These are phyloP conservation scores for Melieria picta DNA, from an alignment of 2,888 invertebrate genomes.

Conservation along the genomic window DNA sequence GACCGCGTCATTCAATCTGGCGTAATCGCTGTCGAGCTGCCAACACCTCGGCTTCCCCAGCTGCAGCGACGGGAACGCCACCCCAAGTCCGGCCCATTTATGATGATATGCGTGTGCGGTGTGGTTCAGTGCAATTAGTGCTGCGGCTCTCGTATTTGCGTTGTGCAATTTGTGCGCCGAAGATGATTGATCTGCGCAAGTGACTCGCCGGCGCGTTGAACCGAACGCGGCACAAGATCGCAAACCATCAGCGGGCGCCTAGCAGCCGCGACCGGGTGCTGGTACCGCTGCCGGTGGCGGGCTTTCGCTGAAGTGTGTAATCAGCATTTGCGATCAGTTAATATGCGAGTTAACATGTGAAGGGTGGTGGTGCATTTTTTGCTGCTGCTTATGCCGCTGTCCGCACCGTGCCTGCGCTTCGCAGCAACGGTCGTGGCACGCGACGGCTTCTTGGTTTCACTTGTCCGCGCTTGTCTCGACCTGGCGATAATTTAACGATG, in stretches of 20 bases:
- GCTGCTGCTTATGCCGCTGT: neutral
- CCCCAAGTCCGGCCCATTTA: no score
- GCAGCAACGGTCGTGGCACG: conserved; percentile 23
- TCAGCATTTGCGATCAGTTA: conserved; percentile 49
- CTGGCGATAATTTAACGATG: conserved; percentile 32
- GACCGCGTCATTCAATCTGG: conserved; percentile 12
- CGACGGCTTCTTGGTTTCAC: conserved; percentile 18
- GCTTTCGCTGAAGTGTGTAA: conserved; percentile 47
- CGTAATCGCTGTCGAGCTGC: neutral
- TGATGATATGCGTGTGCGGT: conserved; percentile 4
- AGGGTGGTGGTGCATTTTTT: conserved; percentile 32
- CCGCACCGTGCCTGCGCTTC: neutral
- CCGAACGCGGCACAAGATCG: conserved; percentile 15
- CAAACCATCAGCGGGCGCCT: neutral
- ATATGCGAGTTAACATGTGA: conserved; percentile 38
- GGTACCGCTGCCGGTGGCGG: conserved; percentile 13
- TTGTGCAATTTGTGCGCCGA: conserved; percentile 7
- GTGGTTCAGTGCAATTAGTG: conserved; percentile 10
- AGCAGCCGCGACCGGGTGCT: conserved; percentile 1
- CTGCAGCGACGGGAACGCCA: no score
- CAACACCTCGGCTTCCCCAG: no score
- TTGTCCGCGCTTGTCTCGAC: conserved; percentile 10
- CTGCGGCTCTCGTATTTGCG: neutral
- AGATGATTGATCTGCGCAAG: neutral
- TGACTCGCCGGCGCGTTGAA: conserved; percentile 31